phyloP scores from a whole-genome alignment of 37 sponge, comb jelly and placozoan genomes.

The Beroe ovata region DNA sequence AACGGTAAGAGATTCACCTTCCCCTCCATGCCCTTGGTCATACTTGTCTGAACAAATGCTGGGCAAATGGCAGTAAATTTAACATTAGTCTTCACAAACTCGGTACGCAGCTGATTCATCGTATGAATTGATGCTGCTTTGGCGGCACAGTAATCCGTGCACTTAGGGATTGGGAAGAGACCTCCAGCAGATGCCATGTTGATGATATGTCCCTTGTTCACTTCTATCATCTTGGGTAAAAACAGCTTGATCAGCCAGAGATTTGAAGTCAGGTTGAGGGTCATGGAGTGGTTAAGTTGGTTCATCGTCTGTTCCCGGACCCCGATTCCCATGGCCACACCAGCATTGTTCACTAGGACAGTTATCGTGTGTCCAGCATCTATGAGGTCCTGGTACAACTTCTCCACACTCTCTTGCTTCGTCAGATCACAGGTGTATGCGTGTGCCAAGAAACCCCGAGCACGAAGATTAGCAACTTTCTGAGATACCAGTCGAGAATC shows the following conservation, averaged over 20 bases:
- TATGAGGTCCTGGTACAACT: not conserved
- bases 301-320: not conserved
- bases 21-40: constrained; percentile 30
- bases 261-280: not conserved
- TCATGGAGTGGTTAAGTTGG: constrained; percentile 6
- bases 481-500: not conserved
- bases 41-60: constrained; percentile 2
- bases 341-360: constrained; percentile 52
- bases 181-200: constrained; percentile 36
- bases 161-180: not conserved
- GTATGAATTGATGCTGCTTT: constrained; percentile 38
- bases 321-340: not conserved
- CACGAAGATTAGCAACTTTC: not conserved
- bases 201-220: constrained; percentile 25
- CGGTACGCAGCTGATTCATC: not conserved
- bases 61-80: constrained; percentile 50
- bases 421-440: constrained; percentile 67
- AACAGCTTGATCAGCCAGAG: constrained; percentile 47
- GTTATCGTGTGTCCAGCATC: not conserved
- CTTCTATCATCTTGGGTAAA: constrained; percentile 8
- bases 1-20: not conserved
- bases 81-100: not conserved
- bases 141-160: constrained; percentile 50
- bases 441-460: not conserved
- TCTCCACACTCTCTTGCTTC: constrained; percentile 2